phyloP scores from a whole-genome alignment of 2,113 vertebrate species.

The Lathamus discolor region DNA sequence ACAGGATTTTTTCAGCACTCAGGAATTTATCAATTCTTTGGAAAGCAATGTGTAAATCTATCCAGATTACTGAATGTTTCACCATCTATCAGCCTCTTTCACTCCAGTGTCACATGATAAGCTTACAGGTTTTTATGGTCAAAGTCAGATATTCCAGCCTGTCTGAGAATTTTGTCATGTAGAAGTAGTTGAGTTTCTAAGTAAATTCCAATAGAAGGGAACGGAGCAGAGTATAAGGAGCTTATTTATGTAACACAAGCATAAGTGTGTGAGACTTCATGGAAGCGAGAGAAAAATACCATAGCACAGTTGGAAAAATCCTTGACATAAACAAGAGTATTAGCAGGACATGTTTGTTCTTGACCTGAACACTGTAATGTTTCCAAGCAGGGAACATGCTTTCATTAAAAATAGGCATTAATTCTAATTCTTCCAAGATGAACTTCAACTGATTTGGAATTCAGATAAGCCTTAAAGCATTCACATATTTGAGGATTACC shows the following conservation, averaged over 20 bases:
- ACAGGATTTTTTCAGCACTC: neutral
- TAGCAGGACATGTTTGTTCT: slow-evolving; percentile 41
- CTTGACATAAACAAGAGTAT: slow-evolving; percentile 32
- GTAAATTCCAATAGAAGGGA: neutral
- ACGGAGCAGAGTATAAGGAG: neutral
- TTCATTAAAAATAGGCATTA: slow-evolving; percentile 40
- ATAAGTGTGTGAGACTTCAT: neutral
- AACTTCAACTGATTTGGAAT: slow-evolving; percentile 49
- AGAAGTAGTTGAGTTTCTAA: neutral
- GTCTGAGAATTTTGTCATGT: neutral
- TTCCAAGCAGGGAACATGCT: slow-evolving; percentile 2
- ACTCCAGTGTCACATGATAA: neutral
- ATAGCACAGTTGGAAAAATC: neutral
- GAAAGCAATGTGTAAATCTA: neutral
- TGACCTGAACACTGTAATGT: slow-evolving; percentile 11
- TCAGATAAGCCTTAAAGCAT: slow-evolving; percentile 50
- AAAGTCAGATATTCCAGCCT: neutral
- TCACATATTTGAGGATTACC: slow-evolving; percentile 57
- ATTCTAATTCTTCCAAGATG: slow-evolving; percentile 40
- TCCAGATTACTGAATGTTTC: neutral
- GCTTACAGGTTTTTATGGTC: neutral
- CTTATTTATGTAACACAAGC: neutral
- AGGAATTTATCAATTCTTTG: neutral
- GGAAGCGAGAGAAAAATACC: neutral
- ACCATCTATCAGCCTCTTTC: neutral